Evolutionary conservation across 2,113 vertebrate species (phyloP).

Genomic region (Rhinolophus ferrumequinum): DNA sequence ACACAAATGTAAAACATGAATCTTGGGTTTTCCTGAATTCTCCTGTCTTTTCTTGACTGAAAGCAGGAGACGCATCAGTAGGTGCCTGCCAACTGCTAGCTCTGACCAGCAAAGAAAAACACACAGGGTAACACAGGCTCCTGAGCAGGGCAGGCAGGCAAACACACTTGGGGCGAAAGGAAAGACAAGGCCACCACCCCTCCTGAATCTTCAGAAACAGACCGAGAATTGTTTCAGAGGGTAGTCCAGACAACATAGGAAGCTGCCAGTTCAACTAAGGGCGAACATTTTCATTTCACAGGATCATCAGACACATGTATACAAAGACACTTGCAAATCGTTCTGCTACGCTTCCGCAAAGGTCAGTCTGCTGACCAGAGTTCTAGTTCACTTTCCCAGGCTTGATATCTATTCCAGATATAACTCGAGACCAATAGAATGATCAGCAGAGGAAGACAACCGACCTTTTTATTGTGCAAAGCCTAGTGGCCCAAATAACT

Average conservation of each 20-base stretch:
- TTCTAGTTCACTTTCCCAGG: not conserved
- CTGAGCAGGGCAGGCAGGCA: rapidly evolving
- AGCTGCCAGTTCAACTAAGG: constrained; percentile 42
- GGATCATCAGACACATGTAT: not conserved
- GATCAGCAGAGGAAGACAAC: not conserved
- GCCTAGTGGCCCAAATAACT: not conserved
- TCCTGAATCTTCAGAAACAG: constrained; percentile 60
- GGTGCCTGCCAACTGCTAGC: not conserved
- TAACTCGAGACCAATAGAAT: not conserved
- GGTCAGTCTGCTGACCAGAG: not conserved
- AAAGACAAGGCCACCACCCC: constrained; percentile 52
- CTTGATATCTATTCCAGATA: not conserved
- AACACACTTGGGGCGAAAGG: not conserved
- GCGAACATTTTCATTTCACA: not conserved
- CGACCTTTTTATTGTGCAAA: not conserved
- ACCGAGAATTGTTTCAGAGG: constrained; percentile 17
- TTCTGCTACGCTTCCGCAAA: not conserved
- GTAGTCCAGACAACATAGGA: constrained; percentile 45
- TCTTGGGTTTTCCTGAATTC: constrained; percentile 48
- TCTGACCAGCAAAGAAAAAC: constrained; percentile 46
- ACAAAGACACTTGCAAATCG: not conserved
- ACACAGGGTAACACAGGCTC: not conserved
- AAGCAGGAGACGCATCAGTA: not conserved
- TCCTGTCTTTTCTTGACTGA: constrained; percentile 50
- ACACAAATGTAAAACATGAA: constrained; percentile 51